These are phyloP conservation scores for Sarcophaga variegata DNA, from an alignment of 2,888 invertebrate genomes.

Conservation along the genomic window DNA sequence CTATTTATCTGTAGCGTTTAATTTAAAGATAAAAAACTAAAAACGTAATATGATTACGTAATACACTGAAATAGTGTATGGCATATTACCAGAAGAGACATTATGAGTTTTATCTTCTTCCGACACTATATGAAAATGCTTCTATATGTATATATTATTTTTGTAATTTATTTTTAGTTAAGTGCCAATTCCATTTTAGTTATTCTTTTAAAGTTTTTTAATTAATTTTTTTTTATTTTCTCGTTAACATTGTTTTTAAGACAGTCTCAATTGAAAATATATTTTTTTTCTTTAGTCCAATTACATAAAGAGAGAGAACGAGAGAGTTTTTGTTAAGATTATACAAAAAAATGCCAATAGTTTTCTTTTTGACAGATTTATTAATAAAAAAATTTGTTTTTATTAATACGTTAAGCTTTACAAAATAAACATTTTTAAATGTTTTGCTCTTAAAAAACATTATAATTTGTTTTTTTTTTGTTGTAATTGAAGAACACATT, in stretches of 20 bases:
- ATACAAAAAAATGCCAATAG: slow-evolving; percentile 37
- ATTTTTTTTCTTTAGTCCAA: slow-evolving; percentile 31
- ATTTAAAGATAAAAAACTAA: too few relatives aligned
- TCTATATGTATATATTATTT: neutral
- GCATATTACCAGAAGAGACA: too few relatives aligned
- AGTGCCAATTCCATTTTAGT: slow-evolving; percentile 60
- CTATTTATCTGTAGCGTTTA: too few relatives aligned
- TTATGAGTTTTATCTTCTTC: neutral
- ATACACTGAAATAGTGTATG: too few relatives aligned
- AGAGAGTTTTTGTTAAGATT: slow-evolving; percentile 8
- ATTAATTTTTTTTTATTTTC: slow-evolving; percentile 59
- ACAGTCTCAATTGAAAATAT: slow-evolving; percentile 71
- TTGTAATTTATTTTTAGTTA: slow-evolving; percentile 51
- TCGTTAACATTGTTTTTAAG: slow-evolving; percentile 65
- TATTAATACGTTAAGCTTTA: slow-evolving; percentile 66
- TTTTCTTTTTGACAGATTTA: slow-evolving; percentile 9
- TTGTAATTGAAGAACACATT: neutral
- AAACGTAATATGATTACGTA: too few relatives aligned
- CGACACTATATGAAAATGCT: neutral
- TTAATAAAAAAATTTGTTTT: slow-evolving; percentile 9
- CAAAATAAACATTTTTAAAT: slow-evolving; percentile 29
- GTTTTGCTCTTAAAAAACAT: too few relatives aligned
- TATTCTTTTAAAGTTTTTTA: slow-evolving; percentile 29
- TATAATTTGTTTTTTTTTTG: neutral
- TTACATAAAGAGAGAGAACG: slow-evolving; percentile 55